These are phyloP conservation scores for Myotis findleyi DNA, from an alignment of 2,797 vertebrate species.

Conservation along the genomic window DNA sequence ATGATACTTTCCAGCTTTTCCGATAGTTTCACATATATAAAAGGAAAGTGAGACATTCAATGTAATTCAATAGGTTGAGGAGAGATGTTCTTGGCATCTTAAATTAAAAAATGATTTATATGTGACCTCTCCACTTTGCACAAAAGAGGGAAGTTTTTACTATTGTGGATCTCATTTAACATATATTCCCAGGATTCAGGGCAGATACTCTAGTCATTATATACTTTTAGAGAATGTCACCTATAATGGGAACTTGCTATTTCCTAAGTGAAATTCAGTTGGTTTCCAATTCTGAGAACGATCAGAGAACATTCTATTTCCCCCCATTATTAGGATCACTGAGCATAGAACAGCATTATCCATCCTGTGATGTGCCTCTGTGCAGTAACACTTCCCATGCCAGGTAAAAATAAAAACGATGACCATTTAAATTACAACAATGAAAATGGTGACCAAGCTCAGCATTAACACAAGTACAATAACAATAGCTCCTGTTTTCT, in stretches of 20 bases:
- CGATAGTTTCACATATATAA: background rate
- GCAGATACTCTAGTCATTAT: background rate
- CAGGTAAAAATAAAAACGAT: background rate
- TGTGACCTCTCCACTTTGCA: background rate
- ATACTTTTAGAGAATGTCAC: background rate
- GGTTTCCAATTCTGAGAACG: slow-evolving; percentile 46
- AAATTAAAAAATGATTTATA: background rate
- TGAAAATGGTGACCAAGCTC: background rate
- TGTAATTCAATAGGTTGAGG: background rate
- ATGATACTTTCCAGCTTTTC: background rate
- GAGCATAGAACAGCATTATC: slow-evolving; percentile 32
- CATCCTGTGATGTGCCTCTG: slow-evolving; percentile 31
- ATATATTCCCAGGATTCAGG: background rate
- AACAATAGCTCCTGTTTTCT: background rate
- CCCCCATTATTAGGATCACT: slow-evolving; percentile 30
- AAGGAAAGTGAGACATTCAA: background rate
- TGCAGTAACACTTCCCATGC: slow-evolving; percentile 8
- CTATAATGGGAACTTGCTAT: slow-evolving; percentile 16
- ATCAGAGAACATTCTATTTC: slow-evolving; percentile 4
- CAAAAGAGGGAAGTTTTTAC: background rate
- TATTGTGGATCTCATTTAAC: background rate
- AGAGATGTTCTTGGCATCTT: background rate
- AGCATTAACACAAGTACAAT: background rate
- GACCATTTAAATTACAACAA: background rate
- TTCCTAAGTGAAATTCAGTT: slow-evolving; percentile 52